These are phyloP conservation scores for Pygoscelis antarcticus DNA, from an alignment of 2,113 vertebrate genomes.

Conservation along the genomic window DNA sequence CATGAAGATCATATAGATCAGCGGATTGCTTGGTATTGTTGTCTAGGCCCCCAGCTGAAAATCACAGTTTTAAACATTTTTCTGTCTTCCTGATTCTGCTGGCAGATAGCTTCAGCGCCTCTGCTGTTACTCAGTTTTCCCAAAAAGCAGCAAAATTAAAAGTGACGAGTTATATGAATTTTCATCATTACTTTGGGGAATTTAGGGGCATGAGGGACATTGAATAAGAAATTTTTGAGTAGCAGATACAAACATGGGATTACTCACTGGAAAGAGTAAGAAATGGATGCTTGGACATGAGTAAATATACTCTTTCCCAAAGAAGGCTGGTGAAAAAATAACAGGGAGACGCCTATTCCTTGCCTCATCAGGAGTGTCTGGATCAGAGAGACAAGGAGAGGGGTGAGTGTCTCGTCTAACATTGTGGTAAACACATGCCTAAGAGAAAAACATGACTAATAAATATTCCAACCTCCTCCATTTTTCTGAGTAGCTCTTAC, in stretches of 20 bases:
- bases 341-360: background rate
- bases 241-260: background rate
- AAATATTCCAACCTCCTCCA: background rate
- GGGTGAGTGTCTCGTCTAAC: background rate
- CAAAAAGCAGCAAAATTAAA: background rate
- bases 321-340: background rate
- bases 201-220: background rate
- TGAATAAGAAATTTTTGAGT: background rate
- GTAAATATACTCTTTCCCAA: background rate
- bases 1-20: background rate
- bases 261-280: conserved; percentile 17
- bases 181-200: background rate
- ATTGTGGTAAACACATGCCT: background rate
- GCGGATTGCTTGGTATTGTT: background rate
- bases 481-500: background rate
- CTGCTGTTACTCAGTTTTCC: background rate
- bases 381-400: background rate
- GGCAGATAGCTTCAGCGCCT: background rate
- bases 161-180: background rate
- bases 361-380: background rate
- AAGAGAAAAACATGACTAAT: background rate
- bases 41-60: background rate
- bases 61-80: background rate
- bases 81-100: background rate
- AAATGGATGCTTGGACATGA: background rate